phyloP scores from a whole-genome alignment of 2,888 invertebrate species.

The Melieria omissa region DNA sequence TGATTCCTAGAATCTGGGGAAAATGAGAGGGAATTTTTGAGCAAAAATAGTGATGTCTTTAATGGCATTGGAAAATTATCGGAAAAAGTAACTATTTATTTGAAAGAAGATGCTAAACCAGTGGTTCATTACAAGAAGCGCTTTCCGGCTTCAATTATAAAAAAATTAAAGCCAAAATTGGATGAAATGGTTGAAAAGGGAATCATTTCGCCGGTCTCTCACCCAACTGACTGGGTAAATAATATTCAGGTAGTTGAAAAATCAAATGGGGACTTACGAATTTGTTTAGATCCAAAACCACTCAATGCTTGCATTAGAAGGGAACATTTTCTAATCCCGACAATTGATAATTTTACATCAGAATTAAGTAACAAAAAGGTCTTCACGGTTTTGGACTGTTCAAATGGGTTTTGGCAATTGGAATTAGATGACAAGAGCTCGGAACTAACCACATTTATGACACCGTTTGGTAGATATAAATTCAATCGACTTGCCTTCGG shows the following conservation, averaged over 20 bases:
- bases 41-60: slow-evolving; percentile 36
- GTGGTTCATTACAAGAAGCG: slow-evolving; percentile 40
- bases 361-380: slow-evolving; percentile 4
- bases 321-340: slow-evolving; percentile 43
- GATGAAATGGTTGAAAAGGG: slow-evolving; percentile 5
- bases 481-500: slow-evolving; percentile 53
- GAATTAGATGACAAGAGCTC: slow-evolving; percentile 44
- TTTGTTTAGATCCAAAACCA: slow-evolving; percentile 9
- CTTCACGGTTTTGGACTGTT: slow-evolving; percentile 31
- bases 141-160: slow-evolving; percentile 5
- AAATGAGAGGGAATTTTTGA: slow-evolving; percentile 23
- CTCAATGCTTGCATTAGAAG: slow-evolving; percentile 37
- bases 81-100: slow-evolving; percentile 36
- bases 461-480: slow-evolving; percentile 44
- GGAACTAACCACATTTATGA: slow-evolving; percentile 47
- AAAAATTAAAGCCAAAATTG: slow-evolving; percentile 6
- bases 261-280: slow-evolving; percentile 7
- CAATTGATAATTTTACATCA: slow-evolving; percentile 41
- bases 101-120: slow-evolving; percentile 40
- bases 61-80: slow-evolving; percentile 35
- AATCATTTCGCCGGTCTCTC: slow-evolving; percentile 1
- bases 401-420: slow-evolving; percentile 42
- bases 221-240: slow-evolving; percentile 7
- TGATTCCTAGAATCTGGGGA: slow-evolving; percentile 6
- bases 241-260: background rate